Base-by-base conservation (phyloP, 2,113 vertebrate species). In the Triplophysa siluroides region DNA sequence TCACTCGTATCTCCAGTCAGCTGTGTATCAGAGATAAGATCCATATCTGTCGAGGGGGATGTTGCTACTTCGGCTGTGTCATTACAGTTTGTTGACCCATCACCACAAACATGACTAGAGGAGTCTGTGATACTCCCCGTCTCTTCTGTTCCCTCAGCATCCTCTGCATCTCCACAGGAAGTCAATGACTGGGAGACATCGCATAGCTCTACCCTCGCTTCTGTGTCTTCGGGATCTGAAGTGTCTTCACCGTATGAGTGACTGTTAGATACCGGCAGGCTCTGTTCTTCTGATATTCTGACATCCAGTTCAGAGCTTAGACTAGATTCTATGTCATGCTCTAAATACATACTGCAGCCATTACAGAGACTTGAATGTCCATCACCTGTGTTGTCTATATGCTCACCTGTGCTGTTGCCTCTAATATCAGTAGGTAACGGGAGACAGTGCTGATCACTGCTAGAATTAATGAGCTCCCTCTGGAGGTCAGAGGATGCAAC, bases 61-160 rank as follows among this genome's bases (percentile, higher is more conserved):
- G 13, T 3, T 13, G 11, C 41, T 33, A 10, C n/a, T 62, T 69
- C 45, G 3, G 56, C 88, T 82, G 93, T 92, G 65, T 93, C 91
- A 78, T 93, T 93, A 86, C 92, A 91, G 62, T 93, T 93, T 67
- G 91, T 93, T 1, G 19, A 87, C 11, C 81, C 63, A 2, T 92
- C 33, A 38, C 85, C 1, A 88, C 76, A 0, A 84, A 87, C 89
- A 58, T 86, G 88, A 8, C 64, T 66, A 21, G 87, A 86, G 61
- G 83, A 38, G 73, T 23, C 19, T 79, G 45, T 81, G 76, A 14
- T 29, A 21, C 26, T 5, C 1, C 68, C n/a, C 19, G 33, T 29
- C n/a, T 75, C 65, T 14, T 69, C 52, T 11, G 14, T 52, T 41
- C 38, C 76, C 9, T 21, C 58, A 9, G 78, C 79, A 26, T 72